Evolutionary conservation across 2,888 invertebrate species (phyloP), one percentile per base, ranked within the genome.

Genomic region (Drosophila koepferae): DNA sequence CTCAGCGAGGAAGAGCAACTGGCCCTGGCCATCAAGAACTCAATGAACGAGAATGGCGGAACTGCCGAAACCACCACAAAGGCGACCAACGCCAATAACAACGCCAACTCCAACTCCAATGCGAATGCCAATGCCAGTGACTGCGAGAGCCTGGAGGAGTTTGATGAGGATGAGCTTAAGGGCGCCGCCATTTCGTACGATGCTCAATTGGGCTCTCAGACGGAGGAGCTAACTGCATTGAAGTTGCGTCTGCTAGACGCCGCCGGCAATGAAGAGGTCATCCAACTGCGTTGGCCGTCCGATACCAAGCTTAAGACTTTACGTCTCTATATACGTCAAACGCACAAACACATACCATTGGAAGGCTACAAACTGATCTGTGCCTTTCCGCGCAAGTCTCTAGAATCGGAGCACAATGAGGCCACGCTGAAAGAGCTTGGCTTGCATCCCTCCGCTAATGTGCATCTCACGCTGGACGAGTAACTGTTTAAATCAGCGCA

Each of bases 211-310:
- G 91, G 91, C 34, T 67, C 69, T 6, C 77, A 79, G 41, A 77
- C 74, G 44, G 70, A 86, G 9, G 92, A 92, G 67, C 40, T 91
- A 7, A 92, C 92, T 3, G 91, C 91, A 20, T 69, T 92, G 3
- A 92, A 91, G 72, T 65, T 92, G 65, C 91, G 92, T 41, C 73
- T 92, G 36, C 81, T 92, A 2, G 91, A 92, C 63, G 90, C 80
- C 6, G 68, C 78, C 3, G 90, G 90, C 28, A 81, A 69, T 34
- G 91, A 92, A 49, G 91, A 92, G 70, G 85, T 91, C 44, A 89
- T 92, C n/a, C 91, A 91, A 67, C 70, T 93, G 51, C 92, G 92
- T 61, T 93, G 93, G 93, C 93, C 93, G 9, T 92, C 92, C 34
- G 91, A 92, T 61, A 92, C 93, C 3, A 90, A 88, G 73, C 71